Percentiles rank a stretch among this genome's conserved stretches.
These are phyloP conservation scores for Carlito syrichta DNA, from an alignment of 2,113 vertebrate genomes.

Conservation along the genomic window DNA sequence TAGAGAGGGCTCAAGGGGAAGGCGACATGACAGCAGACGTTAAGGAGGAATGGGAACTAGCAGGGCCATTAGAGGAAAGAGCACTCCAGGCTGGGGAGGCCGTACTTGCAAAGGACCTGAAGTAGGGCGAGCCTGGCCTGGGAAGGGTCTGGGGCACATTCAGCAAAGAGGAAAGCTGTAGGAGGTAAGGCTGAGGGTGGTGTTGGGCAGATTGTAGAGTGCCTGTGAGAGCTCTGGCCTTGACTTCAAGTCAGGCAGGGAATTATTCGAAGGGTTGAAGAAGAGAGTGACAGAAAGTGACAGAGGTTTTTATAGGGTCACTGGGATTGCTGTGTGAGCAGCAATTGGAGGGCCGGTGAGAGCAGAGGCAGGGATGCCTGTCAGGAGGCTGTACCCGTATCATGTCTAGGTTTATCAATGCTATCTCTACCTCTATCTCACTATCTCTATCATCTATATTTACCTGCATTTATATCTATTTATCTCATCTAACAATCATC, in stretches of 20 bases:
- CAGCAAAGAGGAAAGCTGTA: not conserved
- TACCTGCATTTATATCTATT: not conserved
- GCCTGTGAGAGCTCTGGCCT: accelerated
- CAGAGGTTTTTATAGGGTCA: not conserved
- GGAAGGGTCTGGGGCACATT: not conserved
- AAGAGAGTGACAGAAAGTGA: not conserved
- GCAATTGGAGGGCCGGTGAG: not conserved
- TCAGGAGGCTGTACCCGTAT: not conserved
- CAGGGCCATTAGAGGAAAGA: not conserved
- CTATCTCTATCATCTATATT: too few relatives aligned
- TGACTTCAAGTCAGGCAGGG: not conserved
- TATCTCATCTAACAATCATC: not conserved
- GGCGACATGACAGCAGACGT: not conserved
- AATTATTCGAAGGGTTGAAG: not conserved
- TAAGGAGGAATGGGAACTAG: not conserved
- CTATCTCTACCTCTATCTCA: too few relatives aligned
- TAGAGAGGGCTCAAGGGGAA: not conserved
- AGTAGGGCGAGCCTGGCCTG: not conserved
- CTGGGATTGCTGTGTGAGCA: not conserved
- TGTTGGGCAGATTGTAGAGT: accelerated
- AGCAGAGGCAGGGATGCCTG: not conserved
- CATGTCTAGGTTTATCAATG: too few relatives aligned
- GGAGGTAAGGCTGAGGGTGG: accelerated
- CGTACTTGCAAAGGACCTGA: not conserved
- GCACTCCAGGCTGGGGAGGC: too few relatives aligned